These are phyloP conservation scores for Bombus waltoni DNA, from an alignment of 1,140 invertebrate genomes.

Conservation along the genomic window DNA sequence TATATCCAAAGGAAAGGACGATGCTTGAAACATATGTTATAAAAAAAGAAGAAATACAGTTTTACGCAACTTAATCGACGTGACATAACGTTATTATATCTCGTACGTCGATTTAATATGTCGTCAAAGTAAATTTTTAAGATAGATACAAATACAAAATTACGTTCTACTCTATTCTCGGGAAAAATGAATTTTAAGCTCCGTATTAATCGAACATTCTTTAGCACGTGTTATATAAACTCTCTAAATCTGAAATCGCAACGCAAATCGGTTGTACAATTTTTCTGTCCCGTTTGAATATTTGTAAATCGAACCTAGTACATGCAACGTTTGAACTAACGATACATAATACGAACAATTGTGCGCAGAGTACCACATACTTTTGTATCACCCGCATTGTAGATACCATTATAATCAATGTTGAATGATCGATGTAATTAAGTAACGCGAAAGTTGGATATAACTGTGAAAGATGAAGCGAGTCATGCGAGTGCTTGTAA, in stretches of 20 bases:
- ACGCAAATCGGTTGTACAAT: background rate
- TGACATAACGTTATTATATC: no score
- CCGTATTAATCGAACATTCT: no score
- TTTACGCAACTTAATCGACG: no score
- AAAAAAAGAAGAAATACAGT: no score
- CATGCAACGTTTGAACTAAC: slow-evolving; percentile 30
- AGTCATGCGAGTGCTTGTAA: slow-evolving; percentile 34
- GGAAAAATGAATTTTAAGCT: no score
- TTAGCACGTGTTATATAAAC: no score
- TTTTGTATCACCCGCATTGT: slow-evolving; percentile 68
- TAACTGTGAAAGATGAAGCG: slow-evolving; percentile 29
- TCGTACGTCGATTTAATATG: no score
- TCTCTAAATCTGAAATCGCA: background rate
- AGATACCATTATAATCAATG: slow-evolving; percentile 59
- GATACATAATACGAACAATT: slow-evolving; percentile 15
- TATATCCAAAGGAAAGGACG: no score
- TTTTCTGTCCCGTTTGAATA: background rate
- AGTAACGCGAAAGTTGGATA: background rate
- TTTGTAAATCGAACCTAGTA: background rate
- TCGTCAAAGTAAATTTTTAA: no score
- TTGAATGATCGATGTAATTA: slow-evolving; percentile 36
- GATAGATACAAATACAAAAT: no score
- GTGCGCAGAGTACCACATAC: slow-evolving; percentile 48
- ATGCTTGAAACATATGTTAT: no score
- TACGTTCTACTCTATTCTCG: no score